These are phyloP conservation scores for Ailurus styani DNA, from an alignment of 2,113 vertebrate species.

Conservation along the genomic window DNA sequence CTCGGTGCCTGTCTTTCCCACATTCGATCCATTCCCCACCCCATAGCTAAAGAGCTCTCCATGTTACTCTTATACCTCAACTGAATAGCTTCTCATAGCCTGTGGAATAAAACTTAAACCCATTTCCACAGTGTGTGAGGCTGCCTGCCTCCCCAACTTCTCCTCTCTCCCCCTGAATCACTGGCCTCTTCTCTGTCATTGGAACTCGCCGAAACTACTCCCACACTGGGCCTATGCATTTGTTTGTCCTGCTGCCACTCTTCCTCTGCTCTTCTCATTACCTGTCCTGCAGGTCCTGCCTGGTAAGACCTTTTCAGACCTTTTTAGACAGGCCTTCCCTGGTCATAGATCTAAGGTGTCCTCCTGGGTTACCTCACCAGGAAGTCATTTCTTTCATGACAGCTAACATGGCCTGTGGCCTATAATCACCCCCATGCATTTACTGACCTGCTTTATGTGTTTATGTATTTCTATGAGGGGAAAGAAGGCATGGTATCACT, in stretches of 20 bases:
- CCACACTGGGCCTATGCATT: neutral
- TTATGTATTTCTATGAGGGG: neutral
- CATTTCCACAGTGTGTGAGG: neutral
- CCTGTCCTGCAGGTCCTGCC: neutral
- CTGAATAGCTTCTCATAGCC: neutral
- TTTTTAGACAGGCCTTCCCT: neutral
- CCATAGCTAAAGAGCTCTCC: neutral
- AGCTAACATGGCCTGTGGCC: fast-evolving
- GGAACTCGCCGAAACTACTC: neutral
- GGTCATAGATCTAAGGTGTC: neutral
- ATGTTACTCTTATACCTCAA: neutral
- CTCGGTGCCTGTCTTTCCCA: neutral
- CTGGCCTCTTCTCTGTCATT: neutral
- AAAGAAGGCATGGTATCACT: neutral
- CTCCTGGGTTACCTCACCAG: neutral
- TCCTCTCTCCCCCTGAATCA: too few relatives aligned
- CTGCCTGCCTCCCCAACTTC: neutral
- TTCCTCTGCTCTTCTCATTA: neutral
- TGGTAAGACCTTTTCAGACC: neutral
- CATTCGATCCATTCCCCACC: neutral
- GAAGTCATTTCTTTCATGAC: neutral
- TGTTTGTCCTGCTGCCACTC: neutral
- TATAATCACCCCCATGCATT: neutral
- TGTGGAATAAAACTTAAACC: neutral
- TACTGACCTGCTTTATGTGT: neutral